These are phyloP conservation scores for Bos javanicus DNA, from an alignment of 2,113 vertebrate species.

Conservation along the genomic window DNA sequence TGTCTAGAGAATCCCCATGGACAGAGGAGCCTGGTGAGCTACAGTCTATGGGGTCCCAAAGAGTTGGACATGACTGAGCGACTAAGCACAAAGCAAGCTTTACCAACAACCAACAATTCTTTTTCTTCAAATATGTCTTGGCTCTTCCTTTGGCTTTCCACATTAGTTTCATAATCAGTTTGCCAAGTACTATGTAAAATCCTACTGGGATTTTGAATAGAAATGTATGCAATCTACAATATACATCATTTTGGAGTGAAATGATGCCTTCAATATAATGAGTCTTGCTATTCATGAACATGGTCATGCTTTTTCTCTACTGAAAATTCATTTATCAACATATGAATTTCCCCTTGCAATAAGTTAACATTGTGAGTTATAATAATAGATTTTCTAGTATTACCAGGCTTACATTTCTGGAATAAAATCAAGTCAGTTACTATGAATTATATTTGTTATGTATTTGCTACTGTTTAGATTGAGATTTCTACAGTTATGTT, in stretches of 20 bases:
- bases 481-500: neutral
- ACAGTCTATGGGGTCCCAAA: neutral
- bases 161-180: slow-evolving; percentile 15
- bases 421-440: neutral
- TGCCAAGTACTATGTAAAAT: neutral
- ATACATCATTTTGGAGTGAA: neutral
- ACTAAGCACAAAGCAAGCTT: neutral
- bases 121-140: slow-evolving; percentile 9
- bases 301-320: neutral
- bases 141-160: neutral
- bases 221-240: neutral
- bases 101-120: neutral
- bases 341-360: neutral
- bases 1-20: neutral
- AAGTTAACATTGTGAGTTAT: neutral
- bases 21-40: neutral
- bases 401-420: neutral
- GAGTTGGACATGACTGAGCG: neutral
- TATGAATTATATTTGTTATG: neutral
- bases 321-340: neutral
- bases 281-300: slow-evolving; percentile 2
- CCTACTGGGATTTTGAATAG: neutral
- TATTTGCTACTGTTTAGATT: neutral
- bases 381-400: neutral
- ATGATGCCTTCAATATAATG: neutral